Conservation (phyloP, 1,140 invertebrate species). For the Drosophila paulistorum region DNA sequence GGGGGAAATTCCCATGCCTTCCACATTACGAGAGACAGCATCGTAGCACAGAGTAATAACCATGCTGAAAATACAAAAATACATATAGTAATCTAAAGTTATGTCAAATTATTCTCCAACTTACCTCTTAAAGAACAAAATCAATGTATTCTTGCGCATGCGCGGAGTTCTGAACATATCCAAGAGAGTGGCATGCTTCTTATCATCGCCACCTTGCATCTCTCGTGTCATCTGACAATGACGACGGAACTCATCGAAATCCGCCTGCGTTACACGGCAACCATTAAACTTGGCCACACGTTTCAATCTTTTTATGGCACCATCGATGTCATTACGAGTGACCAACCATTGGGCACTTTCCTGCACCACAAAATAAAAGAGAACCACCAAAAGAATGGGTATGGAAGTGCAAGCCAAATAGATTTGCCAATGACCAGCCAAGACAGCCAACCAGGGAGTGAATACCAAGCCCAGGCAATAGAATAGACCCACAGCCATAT, state of each 20-base stretch:
- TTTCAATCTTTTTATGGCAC: conserved; percentile 84
- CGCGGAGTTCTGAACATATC: conserved; percentile 85
- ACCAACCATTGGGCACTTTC: conserved; percentile 87
- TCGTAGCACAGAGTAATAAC: conserved; percentile 87
- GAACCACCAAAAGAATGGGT: conserved; percentile 83
- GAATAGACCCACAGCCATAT: conserved; percentile 86
- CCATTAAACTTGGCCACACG: conserved; percentile 85
- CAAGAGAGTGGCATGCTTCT: conserved; percentile 81
- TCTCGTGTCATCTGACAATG: conserved; percentile 81
- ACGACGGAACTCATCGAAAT: conserved; percentile 84
- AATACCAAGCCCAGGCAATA: conserved; percentile 85
- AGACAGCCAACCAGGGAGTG: conserved; percentile 85
- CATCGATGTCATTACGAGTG: conserved; percentile 84
- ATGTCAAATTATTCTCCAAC: conserved; percentile 32
- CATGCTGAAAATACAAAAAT: conserved; percentile 83
- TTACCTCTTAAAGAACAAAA: conserved; percentile 86
- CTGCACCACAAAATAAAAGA: conserved; percentile 85
- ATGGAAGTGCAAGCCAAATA: conserved; percentile 84
- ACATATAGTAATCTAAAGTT: background rate
- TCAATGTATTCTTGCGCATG: conserved; percentile 84
- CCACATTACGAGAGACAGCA: conserved; percentile 86
- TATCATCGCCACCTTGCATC: conserved; percentile 70
- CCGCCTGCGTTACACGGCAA: conserved; percentile 82
- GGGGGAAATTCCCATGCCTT: conserved; percentile 85
- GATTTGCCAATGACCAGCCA: conserved; percentile 84